Base-by-base conservation (phyloP, 2,113 vertebrate genomes). In the Callipepla squamata region DNA sequence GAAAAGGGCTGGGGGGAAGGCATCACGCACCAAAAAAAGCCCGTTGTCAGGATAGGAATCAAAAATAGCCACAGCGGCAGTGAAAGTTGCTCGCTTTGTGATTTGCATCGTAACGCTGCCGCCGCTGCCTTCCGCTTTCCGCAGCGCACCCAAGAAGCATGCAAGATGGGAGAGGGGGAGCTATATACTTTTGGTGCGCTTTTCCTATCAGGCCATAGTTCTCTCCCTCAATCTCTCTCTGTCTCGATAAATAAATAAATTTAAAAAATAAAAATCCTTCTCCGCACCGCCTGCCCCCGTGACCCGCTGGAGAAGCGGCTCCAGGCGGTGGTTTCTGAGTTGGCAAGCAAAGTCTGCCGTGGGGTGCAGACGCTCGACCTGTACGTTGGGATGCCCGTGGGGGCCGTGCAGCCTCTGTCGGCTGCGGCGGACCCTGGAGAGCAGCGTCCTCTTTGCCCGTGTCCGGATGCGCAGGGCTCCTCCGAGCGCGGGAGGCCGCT, bases 51-150 rank as follows among this genome's bases (percentile, higher is more conserved):
- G 48, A 89, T 59, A 62, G 44, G 63, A 65, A 85, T 82, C 58
- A 70, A 92, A 94, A 89, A 89, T 82, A 94, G 23, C 82, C 85
- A 6, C 44, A 48, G 36, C 36, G 17, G 81, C 67, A 28, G 0
- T 38, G 66, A 92, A 97, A 96, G 93, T 96, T 94, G 68, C 80
- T 91, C 65, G 69, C 69, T 58, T 75, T 55, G 70, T 65, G 67
- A 50, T 66, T 89, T 86, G 85, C 63, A 47, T 73, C 59, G 20
- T 22, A 87, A 45, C 22, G 40, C 45, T 53, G 44, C 75, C 23
- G 11, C 69, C 58, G 53, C 62, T 40, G 51, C 67, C 28, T 40
- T 44, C 11, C 51, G 79, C 50, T 32, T 16, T 90, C 68, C 34
- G 4, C 83, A 38, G 80, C 4, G 67, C 22, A 20, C 73, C 75